Evolutionary conservation across 2,888 invertebrate species (phyloP).

Genomic region (Parnassius mnemosyne): DNA sequence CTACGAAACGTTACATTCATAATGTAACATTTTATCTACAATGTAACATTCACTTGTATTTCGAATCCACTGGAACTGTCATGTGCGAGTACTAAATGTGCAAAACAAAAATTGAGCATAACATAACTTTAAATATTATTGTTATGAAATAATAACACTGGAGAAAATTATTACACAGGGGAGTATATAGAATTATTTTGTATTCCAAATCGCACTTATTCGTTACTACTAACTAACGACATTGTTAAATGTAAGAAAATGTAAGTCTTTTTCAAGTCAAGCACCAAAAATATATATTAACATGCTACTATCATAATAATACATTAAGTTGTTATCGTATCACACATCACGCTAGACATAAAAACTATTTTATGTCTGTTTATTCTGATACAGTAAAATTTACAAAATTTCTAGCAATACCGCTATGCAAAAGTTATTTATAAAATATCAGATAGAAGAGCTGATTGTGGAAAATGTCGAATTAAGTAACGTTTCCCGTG

Average conservation of each 20-base stretch:
- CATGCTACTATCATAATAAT: constrained; percentile 5
- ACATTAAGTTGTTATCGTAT: constrained; percentile 19
- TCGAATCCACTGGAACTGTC: constrained; percentile 19
- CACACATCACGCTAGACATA: constrained; percentile 18
- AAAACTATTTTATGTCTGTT: constrained; percentile 5
- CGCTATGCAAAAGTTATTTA: constrained; percentile 1
- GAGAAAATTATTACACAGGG: not conserved
- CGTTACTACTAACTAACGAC: not conserved
- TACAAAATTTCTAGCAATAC: not conserved
- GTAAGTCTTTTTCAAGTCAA: constrained; percentile 15
- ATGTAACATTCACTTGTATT: not conserved
- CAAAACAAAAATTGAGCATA: constrained; percentile 16
- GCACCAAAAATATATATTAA: constrained; percentile 22
- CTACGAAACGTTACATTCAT: constrained; percentile 39
- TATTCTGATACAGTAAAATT: not conserved
- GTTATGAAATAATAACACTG: constrained; percentile 1
- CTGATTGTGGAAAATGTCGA: too few relatives aligned
- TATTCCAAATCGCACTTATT: not conserved
- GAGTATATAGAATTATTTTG: not conserved
- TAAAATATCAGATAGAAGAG: not conserved
- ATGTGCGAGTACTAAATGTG: constrained; percentile 5
- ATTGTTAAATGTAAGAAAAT: not conserved
- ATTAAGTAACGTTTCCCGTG: too few relatives aligned
- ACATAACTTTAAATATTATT: not conserved
- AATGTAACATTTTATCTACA: constrained; percentile 6